These are phyloP conservation scores for Hapalemur alaotrensis DNA, from an alignment of 2,797 vertebrate species.

Conservation along the genomic window DNA sequence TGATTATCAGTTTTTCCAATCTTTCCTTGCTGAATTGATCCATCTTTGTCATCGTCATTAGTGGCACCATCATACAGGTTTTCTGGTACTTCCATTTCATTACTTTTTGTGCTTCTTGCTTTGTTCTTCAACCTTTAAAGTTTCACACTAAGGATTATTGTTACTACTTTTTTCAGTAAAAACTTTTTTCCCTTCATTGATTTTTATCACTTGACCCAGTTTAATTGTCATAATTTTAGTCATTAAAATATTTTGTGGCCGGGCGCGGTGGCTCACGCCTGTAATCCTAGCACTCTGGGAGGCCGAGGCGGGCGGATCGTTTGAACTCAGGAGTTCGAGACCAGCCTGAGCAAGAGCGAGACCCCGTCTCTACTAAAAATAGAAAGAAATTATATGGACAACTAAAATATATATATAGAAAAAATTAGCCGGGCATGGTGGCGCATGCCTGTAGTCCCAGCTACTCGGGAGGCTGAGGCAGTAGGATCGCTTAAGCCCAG, in stretches of 20 bases:
- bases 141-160: not conserved
- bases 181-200: not conserved
- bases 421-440: no score
- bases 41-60: slow-evolving; percentile 3
- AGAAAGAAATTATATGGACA: no score
- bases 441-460: no score
- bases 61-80: not conserved
- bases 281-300: no score
- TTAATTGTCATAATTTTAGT: slow-evolving; percentile 23
- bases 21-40: not conserved
- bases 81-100: fast-evolving
- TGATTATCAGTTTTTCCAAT: not conserved
- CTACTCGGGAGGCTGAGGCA: no score
- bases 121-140: slow-evolving; percentile 82
- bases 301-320: no score
- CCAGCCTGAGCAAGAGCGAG: no score
- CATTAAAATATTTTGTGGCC: not conserved
- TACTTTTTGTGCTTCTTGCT: slow-evolving; percentile 63
- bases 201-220: not conserved
- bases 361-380: no score
- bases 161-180: not conserved
- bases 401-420: no score
- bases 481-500: no score
- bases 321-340: no score
- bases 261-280: no score